These are phyloP conservation scores for Aratinga solstitialis DNA, from an alignment of 2,797 vertebrate species.

Conservation along the genomic window DNA sequence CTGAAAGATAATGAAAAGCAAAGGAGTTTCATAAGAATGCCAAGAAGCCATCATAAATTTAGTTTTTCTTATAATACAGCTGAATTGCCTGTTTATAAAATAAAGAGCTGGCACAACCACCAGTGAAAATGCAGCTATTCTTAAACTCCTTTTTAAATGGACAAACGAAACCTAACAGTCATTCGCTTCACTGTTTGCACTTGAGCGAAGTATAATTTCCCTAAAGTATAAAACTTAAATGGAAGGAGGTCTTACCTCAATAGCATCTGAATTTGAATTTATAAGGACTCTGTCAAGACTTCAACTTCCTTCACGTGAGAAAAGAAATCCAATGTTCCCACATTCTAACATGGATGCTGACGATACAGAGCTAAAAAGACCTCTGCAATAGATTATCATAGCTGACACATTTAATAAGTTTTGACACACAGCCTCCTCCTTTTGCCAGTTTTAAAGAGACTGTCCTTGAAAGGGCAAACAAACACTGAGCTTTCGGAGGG, in stretches of 20 bases:
- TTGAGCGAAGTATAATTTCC: not conserved
- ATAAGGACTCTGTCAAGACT: not conserved
- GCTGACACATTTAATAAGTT: not conserved
- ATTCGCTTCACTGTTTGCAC: accelerated
- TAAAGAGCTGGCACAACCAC: not conserved
- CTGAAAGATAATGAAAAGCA: not conserved
- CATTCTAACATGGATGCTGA: not conserved
- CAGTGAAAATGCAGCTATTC: not conserved
- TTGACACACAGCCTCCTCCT: not conserved
- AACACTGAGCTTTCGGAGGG: not conserved
- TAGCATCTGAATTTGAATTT: not conserved
- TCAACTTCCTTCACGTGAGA: not conserved
- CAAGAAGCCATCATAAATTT: not conserved
- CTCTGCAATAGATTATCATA: not conserved
- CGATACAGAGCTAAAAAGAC: not conserved
- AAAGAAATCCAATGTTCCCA: not conserved
- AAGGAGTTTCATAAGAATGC: not conserved
- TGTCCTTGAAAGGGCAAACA: not conserved
- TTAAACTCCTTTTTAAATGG: not conserved
- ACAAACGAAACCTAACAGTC: not conserved
- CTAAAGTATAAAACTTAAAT: not conserved
- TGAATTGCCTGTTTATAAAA: not conserved
- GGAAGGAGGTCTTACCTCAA: not conserved
- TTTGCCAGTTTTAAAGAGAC: not conserved
- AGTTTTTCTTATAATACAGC: not conserved